Percentiles rank a stretch among this genome's conserved stretches.
Evolutionary conservation across 1,140 invertebrate genomes (phyloP).

Genomic region (Drosophila azteca): DNA sequence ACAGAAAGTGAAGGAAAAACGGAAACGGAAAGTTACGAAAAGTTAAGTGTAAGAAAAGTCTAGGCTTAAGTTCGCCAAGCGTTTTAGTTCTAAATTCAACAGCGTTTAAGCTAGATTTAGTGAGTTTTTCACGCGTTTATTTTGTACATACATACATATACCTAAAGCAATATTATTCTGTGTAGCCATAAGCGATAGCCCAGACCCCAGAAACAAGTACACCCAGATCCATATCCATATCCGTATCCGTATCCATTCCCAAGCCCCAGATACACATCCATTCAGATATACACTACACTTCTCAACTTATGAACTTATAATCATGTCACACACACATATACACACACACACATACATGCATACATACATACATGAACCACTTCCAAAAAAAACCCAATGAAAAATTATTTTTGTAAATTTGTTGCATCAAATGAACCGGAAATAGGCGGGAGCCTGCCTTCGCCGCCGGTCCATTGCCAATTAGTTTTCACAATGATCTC

Average conservation of each 20-base stretch:
- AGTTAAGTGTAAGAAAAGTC: constrained; percentile 50
- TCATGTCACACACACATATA: constrained; percentile 10
- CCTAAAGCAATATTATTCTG: constrained; percentile 44
- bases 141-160: background rate
- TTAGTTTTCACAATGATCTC: constrained; percentile 84
- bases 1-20: background rate
- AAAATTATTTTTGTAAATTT: constrained; percentile 78
- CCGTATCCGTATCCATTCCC: constrained; percentile 6
- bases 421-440: constrained; percentile 67
- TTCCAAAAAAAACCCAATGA: constrained; percentile 37
- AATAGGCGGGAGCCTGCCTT: constrained; percentile 7
- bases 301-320: constrained; percentile 24
- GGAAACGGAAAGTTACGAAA: constrained; percentile 19
- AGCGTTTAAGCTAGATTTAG: constrained; percentile 39
- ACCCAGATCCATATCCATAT: constrained; percentile 5
- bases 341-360: constrained; percentile 17
- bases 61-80: constrained; percentile 74
- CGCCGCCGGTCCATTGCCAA: constrained; percentile 65
- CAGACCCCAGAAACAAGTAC: constrained; percentile 5
- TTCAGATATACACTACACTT: constrained; percentile 1
- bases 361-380: constrained; percentile 27
- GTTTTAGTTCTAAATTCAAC: constrained; percentile 70
- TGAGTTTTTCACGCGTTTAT: constrained; percentile 37
- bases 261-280: constrained; percentile 18
- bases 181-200: constrained; percentile 26